Evolutionary conservation across 2,888 invertebrate species (phyloP), one percentile per base, ranked within the genome.

Genomic region (Petrolisthes cinctipes): DNA sequence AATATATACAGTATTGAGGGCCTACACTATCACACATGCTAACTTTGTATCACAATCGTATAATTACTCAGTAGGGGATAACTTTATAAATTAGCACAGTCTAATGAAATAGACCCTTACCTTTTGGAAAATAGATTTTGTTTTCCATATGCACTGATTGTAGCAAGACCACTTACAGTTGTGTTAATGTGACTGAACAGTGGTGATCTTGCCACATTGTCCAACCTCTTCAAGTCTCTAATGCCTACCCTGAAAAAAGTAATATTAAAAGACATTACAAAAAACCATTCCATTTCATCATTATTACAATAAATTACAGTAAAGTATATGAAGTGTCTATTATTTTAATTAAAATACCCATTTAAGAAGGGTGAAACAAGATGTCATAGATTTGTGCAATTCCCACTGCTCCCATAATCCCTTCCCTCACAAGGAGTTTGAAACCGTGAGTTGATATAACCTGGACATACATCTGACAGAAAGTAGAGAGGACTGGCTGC

Each of bases 111-210:
- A 37, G 37, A 37, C 37, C 37, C 92, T 91, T 92, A 94, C 94
- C 92, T 93, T 89, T 92, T 92, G 81, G 92, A 92, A 91, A 94
- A 94, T 71, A 94, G 93, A 14, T 93, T 92, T 90, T 94, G 94
- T 91, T 94, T 95, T n/a, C 93, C 93, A 92, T 94, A 95, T 1
- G 95, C 95, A 91, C 94, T 94, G 85, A 95, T 95, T 3, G 94
- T 94, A 83, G 93, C 92, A n/a, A 95, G 92, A 66, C 95, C 95
- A 91, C 94, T 94, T 3, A 95, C 92, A 1, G 94, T 94, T 0
- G 94, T 93, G 0, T 94, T 93, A 11, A 95, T 93, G 91, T 94
- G 94, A 91, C 94, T 94, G 91, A 94, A 93, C 14, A 95, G 92
- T 0, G 95, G 95, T 0, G 95, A 94, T 56, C 94, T 93, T 0